Base-by-base conservation (phyloP, 2,797 vertebrate genomes). In the Netta rufina region DNA sequence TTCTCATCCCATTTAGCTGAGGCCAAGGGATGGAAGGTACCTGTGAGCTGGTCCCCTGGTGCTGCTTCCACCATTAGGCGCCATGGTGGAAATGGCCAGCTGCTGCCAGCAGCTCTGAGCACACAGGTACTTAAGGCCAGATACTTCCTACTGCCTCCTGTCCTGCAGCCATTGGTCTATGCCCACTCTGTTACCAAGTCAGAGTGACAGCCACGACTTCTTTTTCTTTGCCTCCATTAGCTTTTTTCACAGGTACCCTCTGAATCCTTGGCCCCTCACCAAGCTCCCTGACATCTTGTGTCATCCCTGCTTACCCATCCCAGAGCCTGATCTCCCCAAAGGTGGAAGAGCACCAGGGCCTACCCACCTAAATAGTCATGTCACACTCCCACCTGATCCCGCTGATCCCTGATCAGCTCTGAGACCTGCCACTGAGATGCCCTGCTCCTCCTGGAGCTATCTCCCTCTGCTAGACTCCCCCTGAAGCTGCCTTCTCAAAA, bases 91-190 rank as follows among this genome's bases (percentile, higher is more conserved):
- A 30, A 5, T 4, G 41, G 10, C 45, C 56, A 17, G 1, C 28
- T 64, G 33, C 73, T 58, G 22, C 38, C 25, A 39, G 24, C 18
- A 25, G 17, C 2, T 3, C 27, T 13, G 60, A 27, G 21, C 72
- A 60, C 39, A n/a, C 39, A 8, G 0, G 0, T 4, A 2, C 18
- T 21, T 28, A 8, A 1, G 2, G 2, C 14, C 57, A 51, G 39
- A 77, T 32, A 61, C 56, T n/a, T 81, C 32, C 19, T 61, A 38
- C 13, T 45, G 27, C 10, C 32, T 86, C 39, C 78, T 75, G 58
- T 53, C 70, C 60, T 74, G 36, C 1, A 4, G 30, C 2, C 45
- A 47, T 22, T 49, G 2, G 25, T 43, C 61, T 45, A 43, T 41
- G 60, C 28, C 32, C 3, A 1, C 41, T 38, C 58, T 36, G 43